Conservation (phyloP, 2,113 vertebrate species). For the Herpetotheres cachinnans region DNA sequence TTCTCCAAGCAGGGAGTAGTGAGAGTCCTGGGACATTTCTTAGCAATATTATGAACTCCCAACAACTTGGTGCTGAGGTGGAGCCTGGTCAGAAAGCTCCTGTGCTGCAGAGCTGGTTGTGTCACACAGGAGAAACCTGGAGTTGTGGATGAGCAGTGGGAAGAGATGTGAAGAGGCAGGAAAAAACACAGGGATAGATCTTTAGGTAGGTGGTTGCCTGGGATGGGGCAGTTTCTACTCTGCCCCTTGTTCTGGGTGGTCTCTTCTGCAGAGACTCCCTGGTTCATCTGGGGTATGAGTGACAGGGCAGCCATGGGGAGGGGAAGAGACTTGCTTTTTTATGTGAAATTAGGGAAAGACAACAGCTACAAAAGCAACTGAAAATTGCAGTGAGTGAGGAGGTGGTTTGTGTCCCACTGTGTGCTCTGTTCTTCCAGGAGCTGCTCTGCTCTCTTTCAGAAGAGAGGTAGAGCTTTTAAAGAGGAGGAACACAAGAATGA, state of each 20-base stretch:
- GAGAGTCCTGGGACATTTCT: background rate
- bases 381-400: background rate
- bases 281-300: accelerated
- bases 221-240: background rate
- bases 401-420: background rate
- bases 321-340: background rate
- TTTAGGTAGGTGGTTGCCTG: background rate
- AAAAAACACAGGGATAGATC: background rate
- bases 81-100: background rate
- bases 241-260: background rate
- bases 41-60: background rate
- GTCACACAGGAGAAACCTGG: background rate
- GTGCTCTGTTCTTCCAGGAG: background rate
- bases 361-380: background rate
- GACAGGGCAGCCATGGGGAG: accelerated
- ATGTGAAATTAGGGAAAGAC: background rate
- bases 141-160: background rate
- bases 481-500: background rate
- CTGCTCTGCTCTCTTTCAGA: background rate
- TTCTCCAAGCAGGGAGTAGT: background rate
- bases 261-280: background rate
- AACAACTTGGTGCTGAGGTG: background rate
- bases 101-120: background rate
- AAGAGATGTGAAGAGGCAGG: background rate
- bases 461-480: background rate